These are phyloP conservation scores for Smithornis capensis DNA, from an alignment of 2,113 vertebrate species.

Conservation along the genomic window DNA sequence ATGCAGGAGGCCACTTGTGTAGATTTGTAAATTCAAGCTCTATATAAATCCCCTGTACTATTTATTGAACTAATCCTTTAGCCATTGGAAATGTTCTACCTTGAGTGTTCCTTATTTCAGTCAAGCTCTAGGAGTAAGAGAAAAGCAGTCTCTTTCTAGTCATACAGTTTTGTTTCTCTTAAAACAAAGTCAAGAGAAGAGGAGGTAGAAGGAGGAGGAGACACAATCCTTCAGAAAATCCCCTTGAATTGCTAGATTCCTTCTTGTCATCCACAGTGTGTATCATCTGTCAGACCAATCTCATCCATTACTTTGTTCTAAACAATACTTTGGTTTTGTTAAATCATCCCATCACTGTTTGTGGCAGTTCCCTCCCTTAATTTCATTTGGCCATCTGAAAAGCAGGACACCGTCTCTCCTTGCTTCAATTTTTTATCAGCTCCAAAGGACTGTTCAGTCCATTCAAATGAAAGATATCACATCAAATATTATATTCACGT, in stretches of 20 bases:
- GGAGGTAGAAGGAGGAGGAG: not conserved
- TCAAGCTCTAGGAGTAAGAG: not conserved
- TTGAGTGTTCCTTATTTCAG: not conserved
- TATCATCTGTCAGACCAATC: not conserved
- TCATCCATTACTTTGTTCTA: accelerated
- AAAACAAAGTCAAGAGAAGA: not conserved
- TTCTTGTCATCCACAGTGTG: not conserved
- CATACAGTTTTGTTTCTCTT: not conserved
- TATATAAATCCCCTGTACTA: not conserved
- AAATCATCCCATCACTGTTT: not conserved
- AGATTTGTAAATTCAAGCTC: not conserved
- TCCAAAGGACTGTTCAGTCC: not conserved
- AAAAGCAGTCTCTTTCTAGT: not conserved
- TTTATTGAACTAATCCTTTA: not conserved
- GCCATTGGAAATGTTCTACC: not conserved
- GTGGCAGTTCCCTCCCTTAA: not conserved
- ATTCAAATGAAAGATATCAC: not conserved
- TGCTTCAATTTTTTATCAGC: not conserved
- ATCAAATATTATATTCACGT: not conserved
- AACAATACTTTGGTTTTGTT: not conserved
- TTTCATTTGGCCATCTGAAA: not conserved
- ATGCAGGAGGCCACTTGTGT: not conserved
- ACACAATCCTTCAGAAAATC: not conserved
- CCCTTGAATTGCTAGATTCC: not conserved
- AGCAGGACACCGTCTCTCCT: not conserved